Conservation (phyloP, 2,888 invertebrate species). For the Hemithea aestivaria region DNA sequence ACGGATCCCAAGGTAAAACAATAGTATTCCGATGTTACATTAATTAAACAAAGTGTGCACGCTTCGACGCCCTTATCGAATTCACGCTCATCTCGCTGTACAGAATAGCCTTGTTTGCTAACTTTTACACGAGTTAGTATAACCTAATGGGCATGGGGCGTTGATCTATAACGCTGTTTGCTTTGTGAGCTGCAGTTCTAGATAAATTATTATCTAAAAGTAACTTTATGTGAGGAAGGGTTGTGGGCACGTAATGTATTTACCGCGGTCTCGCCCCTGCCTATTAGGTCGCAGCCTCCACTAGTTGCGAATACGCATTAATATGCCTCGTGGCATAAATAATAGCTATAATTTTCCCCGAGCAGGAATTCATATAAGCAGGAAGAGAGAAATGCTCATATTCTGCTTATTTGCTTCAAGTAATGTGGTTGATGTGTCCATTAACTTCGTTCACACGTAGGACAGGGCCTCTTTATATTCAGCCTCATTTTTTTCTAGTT, state of each 20-base stretch:
- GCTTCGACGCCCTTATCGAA: constrained; percentile 13
- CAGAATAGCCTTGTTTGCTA: constrained; percentile 14
- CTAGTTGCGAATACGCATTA: constrained; percentile 32
- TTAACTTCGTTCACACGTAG: constrained; percentile 18
- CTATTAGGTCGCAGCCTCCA: constrained; percentile 33
- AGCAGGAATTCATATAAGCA: constrained; percentile 38
- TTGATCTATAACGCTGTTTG: no score
- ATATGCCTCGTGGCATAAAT: constrained; percentile 38
- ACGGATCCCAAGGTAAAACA: constrained; percentile 9
- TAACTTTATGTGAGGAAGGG: constrained; percentile 7
- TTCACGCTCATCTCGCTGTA: constrained; percentile 19
- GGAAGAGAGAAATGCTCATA: constrained; percentile 26
- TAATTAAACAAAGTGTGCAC: constrained; percentile 21
- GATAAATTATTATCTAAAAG: constrained; percentile 1
- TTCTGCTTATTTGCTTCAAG: constrained; percentile 29
- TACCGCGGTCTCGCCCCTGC: constrained; percentile 18
- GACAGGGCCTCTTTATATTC: constrained; percentile 11
- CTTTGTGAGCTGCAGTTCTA: no score
- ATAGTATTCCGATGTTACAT: constrained; percentile 18
- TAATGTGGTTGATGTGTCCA: constrained; percentile 20
- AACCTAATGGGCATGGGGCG: not conserved
- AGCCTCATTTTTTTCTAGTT: no score
- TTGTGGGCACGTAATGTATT: constrained; percentile 27
- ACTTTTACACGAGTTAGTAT: not conserved
- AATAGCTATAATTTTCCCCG: constrained; percentile 34